A percentile compares a stretch with the other conserved stretches of the same genome.
phyloP scores from a whole-genome alignment of 2,797 vertebrate species.

The Columba guinea region DNA sequence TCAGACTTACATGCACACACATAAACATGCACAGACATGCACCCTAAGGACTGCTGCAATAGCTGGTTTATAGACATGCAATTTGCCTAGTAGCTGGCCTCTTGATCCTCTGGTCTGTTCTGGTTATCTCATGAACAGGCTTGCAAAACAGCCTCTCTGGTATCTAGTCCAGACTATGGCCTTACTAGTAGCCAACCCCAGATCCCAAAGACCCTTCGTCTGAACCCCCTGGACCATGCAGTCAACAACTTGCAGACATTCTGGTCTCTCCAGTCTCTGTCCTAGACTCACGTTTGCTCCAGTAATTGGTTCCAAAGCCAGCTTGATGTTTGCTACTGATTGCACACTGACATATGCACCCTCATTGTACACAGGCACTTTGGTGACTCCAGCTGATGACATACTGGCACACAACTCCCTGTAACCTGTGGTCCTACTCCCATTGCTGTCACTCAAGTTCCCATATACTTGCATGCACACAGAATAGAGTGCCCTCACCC shows the following conservation, averaged over 20 bases:
- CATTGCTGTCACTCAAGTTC: neutral
- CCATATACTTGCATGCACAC: fast-evolving
- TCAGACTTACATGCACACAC: neutral
- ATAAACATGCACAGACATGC: fast-evolving
- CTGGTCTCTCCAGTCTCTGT: neutral
- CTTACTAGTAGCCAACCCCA: neutral
- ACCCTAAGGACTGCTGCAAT: neutral
- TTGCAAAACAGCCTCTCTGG: neutral
- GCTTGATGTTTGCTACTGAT: neutral
- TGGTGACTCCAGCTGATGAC: neutral
- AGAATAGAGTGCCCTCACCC: neutral
- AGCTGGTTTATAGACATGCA: neutral
- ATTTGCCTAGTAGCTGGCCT: neutral
- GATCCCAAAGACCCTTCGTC: neutral
- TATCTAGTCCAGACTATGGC: neutral
- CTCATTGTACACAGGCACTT: neutral
- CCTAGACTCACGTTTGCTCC: neutral
- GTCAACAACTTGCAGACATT: neutral
- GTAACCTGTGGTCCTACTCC: neutral
- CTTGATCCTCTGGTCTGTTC: neutral
- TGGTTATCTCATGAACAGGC: neutral
- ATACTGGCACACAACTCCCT: neutral
- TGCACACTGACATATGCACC: neutral
- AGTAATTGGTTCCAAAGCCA: neutral
- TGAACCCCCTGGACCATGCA: neutral